Percentiles rank a stretch among this genome's conserved stretches.
phyloP scores from a whole-genome alignment of 2,888 invertebrate genomes.

The Siphlonurus alternatus region DNA sequence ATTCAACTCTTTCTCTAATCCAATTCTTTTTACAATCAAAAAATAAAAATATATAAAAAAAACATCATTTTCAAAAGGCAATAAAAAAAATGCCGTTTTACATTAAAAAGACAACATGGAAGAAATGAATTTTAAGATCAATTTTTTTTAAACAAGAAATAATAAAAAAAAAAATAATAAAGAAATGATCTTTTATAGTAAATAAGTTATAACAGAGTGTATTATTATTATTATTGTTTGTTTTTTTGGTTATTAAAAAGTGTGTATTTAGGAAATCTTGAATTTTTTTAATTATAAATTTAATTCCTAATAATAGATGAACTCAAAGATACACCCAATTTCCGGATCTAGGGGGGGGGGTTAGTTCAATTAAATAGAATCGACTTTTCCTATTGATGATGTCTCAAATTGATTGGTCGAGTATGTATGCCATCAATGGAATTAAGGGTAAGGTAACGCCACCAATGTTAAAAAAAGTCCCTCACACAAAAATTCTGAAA shows the following conservation, averaged over 20 bases:
- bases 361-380: too few relatives aligned
- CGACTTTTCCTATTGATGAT: too few relatives aligned
- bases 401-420: too few relatives aligned
- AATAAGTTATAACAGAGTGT: slow-evolving; percentile 15
- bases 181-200: slow-evolving; percentile 7
- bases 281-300: slow-evolving; percentile 6
- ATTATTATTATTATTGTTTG: slow-evolving; percentile 12
- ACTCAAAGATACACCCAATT: slow-evolving; percentile 1
- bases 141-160: background rate
- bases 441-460: too few relatives aligned
- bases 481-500: too few relatives aligned
- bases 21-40: background rate
- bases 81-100: background rate
- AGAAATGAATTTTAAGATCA: background rate
- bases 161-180: background rate
- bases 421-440: too few relatives aligned
- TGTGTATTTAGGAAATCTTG: slow-evolving; percentile 15
- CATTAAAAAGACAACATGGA: background rate
- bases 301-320: background rate
- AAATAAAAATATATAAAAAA: background rate
- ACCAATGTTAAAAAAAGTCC: too few relatives aligned
- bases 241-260: slow-evolving; percentile 18
- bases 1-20: background rate
- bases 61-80: background rate
- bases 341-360: too few relatives aligned